phyloP scores from a whole-genome alignment of 2,797 vertebrate genomes.

The Malurus splendens region DNA sequence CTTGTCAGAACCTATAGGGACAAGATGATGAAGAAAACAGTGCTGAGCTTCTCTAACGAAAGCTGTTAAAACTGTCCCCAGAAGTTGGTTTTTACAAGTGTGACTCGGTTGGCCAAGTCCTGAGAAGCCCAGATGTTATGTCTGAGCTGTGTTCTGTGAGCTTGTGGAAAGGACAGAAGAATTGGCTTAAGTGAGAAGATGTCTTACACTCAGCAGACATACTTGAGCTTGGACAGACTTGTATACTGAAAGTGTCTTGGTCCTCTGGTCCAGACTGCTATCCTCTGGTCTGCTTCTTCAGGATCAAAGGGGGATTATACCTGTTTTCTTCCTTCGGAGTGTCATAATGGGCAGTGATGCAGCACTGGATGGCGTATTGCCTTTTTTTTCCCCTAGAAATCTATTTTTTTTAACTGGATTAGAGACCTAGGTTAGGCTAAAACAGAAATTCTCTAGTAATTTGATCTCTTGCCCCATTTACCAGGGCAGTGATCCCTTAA shows the following conservation, averaged over 20 bases:
- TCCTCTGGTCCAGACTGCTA: neutral
- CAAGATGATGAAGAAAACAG: neutral
- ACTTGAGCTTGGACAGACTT: neutral
- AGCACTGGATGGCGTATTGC: neutral
- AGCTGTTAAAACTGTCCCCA: neutral
- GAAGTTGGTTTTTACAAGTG: neutral
- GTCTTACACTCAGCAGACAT: neutral
- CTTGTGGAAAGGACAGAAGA: neutral
- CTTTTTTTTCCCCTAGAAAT: neutral
- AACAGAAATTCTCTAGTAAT: neutral
- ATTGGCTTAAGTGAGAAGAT: neutral
- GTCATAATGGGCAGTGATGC: neutral
- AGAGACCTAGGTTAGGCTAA: neutral
- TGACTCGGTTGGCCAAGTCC: neutral
- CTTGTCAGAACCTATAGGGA: neutral
- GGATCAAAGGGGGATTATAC: neutral
- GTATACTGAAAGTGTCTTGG: fast-evolving
- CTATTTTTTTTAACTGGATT: neutral
- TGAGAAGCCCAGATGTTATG: neutral
- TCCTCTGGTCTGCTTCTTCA: neutral
- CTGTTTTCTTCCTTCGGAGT: neutral
- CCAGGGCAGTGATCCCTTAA: neutral
- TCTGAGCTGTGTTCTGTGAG: fast-evolving
- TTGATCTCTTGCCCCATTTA: neutral
- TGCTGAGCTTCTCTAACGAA: neutral